Base-by-base conservation (phyloP, 2,888 invertebrate species). In the Acronicta alni region DNA sequence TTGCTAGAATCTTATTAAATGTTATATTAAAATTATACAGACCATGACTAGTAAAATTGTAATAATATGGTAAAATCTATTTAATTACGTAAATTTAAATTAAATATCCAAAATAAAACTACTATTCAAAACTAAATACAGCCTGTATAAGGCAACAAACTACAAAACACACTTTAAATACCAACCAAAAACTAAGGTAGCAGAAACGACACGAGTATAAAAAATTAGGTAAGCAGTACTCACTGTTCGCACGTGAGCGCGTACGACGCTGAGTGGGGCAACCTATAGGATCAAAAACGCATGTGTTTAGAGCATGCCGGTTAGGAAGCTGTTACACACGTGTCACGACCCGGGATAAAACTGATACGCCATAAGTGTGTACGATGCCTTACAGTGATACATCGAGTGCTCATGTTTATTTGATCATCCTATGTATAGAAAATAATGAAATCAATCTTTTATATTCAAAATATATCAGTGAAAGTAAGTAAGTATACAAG, bases 181-280 rank as follows among this genome's bases (percentile, higher is more conserved):
- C 3, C 10, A 12, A 30, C 1, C 10, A 1, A 30, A 12, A 30
- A 3, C 5, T 18, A 39, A 68, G 58, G 65, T 71, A 76, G 79
- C 76, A 83, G 80, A 79, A 83, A 83, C 62, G 62, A 62, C 55
- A 60, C 57, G 69, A 77, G 70, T 70, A 80, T 69, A 73, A 71
- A 75, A 83, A 78, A 78, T 85, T 86, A 86, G 84, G 75, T 68
- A 87, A 87, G 92, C 92, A 84, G 80, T 95, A 96, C 96, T 96
- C 94, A 96, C 96, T 96, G 96, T 94, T 95, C 95, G 90, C 95
- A 96, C 88, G 94, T 95, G 87, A 95, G 94, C 89, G 95, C 95
- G 93, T 95, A 96, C 86, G 95, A 94, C 81, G 95, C 95, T 73
- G 95, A 95, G 91, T 95, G 93, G 83, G 94, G 93, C 91, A 95